These are phyloP conservation scores for Meriones psammophilus DNA, from an alignment of 2,797 vertebrate genomes.

Conservation along the genomic window DNA sequence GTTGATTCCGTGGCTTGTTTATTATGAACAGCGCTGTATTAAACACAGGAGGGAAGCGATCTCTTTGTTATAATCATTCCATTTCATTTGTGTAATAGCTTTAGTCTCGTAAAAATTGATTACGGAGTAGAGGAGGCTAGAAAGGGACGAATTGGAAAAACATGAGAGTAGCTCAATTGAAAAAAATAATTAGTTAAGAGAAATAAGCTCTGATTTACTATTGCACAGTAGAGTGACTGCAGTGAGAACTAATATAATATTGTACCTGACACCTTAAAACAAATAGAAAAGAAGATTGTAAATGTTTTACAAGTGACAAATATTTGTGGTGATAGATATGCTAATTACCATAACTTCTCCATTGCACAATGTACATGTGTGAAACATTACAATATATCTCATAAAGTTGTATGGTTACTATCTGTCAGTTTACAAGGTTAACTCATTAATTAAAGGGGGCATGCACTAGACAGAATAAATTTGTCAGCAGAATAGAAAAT, in stretches of 20 bases:
- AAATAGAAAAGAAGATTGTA: no score
- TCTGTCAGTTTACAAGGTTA: not conserved
- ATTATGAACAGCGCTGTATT: not conserved
- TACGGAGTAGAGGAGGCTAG: no score
- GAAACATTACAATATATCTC: not conserved
- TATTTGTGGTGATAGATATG: not conserved
- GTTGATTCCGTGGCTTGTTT: not conserved
- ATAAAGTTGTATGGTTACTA: not conserved
- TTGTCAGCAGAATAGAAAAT: not conserved
- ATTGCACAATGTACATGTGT: not conserved
- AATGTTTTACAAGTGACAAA: not conserved
- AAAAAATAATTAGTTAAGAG: not conserved
- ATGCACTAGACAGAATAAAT: not conserved
- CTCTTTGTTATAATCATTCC: not conserved
- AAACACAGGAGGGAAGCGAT: not conserved
- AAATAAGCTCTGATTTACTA: not conserved
- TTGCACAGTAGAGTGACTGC: not conserved
- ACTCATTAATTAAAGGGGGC: not conserved
- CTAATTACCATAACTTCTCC: not conserved
- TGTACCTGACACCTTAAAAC: not conserved
- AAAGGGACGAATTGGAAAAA: not conserved
- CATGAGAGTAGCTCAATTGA: not conserved
- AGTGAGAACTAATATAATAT: no score
- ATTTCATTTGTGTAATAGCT: not conserved
- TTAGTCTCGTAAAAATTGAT: not conserved